Base-by-base conservation (phyloP, 2,888 invertebrate genomes). In the Leptothorax acervorum region DNA sequence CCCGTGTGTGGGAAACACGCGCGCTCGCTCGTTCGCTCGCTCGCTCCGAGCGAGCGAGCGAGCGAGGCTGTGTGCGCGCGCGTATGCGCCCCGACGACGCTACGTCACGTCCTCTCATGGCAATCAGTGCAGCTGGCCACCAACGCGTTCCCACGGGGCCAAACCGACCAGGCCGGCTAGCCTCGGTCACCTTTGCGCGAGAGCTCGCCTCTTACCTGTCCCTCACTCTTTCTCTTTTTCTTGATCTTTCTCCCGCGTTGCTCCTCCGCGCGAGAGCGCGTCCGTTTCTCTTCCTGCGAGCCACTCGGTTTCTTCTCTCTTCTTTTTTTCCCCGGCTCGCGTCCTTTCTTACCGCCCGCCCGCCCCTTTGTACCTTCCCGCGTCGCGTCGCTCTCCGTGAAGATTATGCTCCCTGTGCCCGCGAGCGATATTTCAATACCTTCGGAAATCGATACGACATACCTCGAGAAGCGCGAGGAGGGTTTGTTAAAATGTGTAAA, bases 51-150 rank as follows among this genome's bases (percentile, higher is more conserved):
- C n/a, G n/a, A n/a, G n/a, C n/a, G n/a, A n/a, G n/a, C n/a, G n/a
- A n/a, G n/a, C n/a, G 42, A 35, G 6, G 35, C 15, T 5, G 23
- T 48, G 31, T 53, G 11, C 1, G 60, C 18, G 18, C 12, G n/a
- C 39, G 5, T n/a, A 18, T n/a, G 78, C 83, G 55, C 79, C 83
- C 83, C 90, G 88, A 86, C 91, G 89, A 90, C 90, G 86, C 92
- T 91, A 93, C 92, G 91, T 92, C 91, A 92, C 92, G 93, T 92
- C 92, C 93, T 92, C 93, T 92, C 93, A 88, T 90, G 92, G 93
- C 93, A 93, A 93, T 94, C 93, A 93, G 93, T 94, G 94, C 94
- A 94, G 94, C 94, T 94, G 94, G 93, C 93, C 94, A 93, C 94
- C 94, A 93, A 94, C 94, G 94, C 94, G 93, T 94, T 94, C 94